phyloP scores from a whole-genome alignment of 2,797 vertebrate genomes.

The Tokudaia muenninki region DNA sequence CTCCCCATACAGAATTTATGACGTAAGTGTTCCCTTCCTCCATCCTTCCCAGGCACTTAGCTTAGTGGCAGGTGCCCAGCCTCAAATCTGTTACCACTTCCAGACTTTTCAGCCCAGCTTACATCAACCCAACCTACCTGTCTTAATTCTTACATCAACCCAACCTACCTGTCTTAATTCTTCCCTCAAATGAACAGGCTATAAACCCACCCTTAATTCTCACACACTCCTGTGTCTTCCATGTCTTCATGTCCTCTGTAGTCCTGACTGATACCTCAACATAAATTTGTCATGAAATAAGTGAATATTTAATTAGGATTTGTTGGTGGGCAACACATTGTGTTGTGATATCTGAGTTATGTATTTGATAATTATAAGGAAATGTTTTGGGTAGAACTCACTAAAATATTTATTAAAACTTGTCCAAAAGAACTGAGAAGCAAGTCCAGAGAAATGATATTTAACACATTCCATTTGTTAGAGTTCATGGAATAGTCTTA shows the following conservation, averaged over 20 bases:
- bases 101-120: not conserved
- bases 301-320: not conserved
- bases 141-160: not conserved
- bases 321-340: not conserved
- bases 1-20: not conserved
- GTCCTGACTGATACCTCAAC: not conserved
- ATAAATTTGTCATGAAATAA: not conserved
- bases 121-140: not conserved
- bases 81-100: not conserved
- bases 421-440: not conserved
- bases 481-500: not conserved
- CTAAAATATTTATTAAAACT: slow-evolving; percentile 51
- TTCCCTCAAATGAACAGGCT: not conserved
- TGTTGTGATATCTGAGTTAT: not conserved
- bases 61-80: not conserved
- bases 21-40: not conserved
- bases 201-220: slow-evolving; percentile 30
- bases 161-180: not conserved
- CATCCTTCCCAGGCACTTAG: not conserved
- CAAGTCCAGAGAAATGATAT: slow-evolving; percentile 23
- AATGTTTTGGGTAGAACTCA: not conserved
- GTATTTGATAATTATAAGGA: slow-evolving; percentile 22
- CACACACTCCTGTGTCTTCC: not conserved
- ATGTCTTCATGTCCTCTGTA: not conserved
- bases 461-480: not conserved